Evolutionary conservation across 37 sponge, comb jelly and placozoan genomes (phyloP).

Genomic region (Spongilla lacustris): DNA sequence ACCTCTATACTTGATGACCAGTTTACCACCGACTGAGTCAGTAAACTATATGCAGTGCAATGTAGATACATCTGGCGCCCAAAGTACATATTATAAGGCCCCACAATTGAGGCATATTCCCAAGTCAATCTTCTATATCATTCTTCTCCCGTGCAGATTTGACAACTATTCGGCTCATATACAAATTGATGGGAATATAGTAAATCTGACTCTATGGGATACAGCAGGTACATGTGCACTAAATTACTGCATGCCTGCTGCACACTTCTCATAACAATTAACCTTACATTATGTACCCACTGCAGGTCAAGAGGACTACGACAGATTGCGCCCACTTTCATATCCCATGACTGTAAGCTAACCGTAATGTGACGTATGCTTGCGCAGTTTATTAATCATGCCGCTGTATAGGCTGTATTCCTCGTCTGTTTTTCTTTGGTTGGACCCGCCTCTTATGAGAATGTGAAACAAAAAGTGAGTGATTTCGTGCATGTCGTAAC

Average conservation of each 20-base stretch:
- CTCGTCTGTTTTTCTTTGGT: not conserved
- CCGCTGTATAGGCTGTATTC: not conserved
- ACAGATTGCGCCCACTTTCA: not conserved
- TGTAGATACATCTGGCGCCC: no score
- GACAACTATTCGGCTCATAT: constrained; percentile 38
- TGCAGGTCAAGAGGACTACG: not conserved
- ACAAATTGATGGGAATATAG: constrained; percentile 19
- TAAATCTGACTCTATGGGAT: constrained; percentile 39
- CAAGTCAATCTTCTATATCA: no score
- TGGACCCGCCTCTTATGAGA: not conserved
- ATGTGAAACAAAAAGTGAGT: not conserved
- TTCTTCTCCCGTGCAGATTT: not conserved
- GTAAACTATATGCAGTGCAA: no score
- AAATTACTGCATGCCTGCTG: not conserved
- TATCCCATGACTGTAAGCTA: not conserved
- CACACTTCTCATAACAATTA: not conserved
- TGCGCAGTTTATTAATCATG: no score
- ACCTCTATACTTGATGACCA: no score
- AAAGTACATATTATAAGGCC: no score
- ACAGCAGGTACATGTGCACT: constrained; percentile 1
- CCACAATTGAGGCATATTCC: no score
- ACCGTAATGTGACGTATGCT: no score
- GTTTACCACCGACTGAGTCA: no score
- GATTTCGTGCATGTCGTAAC: no score
- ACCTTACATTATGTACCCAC: not conserved